These are phyloP conservation scores for Hydrozoanthus gracilis DNA, from an alignment of 92 coral and sea anemone species.

Conservation along the genomic window DNA sequence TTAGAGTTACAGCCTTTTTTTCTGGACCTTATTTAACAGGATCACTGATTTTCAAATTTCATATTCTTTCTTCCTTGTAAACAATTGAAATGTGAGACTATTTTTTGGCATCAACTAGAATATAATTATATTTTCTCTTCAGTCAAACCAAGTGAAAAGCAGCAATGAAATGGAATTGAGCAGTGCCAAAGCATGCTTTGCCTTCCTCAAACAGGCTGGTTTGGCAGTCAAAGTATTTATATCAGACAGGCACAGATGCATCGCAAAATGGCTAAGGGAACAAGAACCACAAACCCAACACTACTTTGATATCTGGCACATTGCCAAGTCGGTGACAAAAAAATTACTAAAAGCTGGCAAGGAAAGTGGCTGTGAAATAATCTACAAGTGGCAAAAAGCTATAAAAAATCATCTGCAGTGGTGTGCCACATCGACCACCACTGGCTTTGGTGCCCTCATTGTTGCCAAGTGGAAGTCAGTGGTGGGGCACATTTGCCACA, in stretches of 20 bases:
- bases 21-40: neutral
- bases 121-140: neutral
- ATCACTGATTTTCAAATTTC: neutral
- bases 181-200: slow-evolving; percentile 48
- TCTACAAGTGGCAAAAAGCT: slow-evolving; percentile 58
- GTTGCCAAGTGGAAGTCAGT: slow-evolving; percentile 58
- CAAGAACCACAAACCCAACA: slow-evolving; percentile 52
- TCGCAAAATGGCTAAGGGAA: slow-evolving; percentile 61
- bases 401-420: slow-evolving; percentile 61
- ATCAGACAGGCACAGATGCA: slow-evolving; percentile 53
- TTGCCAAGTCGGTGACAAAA: slow-evolving; percentile 57
- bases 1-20: neutral
- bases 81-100: no score
- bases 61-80: no score
- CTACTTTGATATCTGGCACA: slow-evolving; percentile 64
- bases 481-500: slow-evolving; percentile 44
- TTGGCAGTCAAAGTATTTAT: slow-evolving; percentile 32
- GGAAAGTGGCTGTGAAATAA: slow-evolving; percentile 63
- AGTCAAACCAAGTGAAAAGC: slow-evolving; percentile 66
- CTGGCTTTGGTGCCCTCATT: slow-evolving; percentile 35
- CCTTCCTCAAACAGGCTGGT: slow-evolving; percentile 25
- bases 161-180: slow-evolving; percentile 69
- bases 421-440: slow-evolving; percentile 56
- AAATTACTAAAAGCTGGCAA: slow-evolving; percentile 61
- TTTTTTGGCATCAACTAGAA: no score